Percentiles rank a stretch among this genome's conserved stretches.
These are phyloP conservation scores for Apteryx owenii DNA, from an alignment of 2,113 vertebrate genomes.

Conservation along the genomic window DNA sequence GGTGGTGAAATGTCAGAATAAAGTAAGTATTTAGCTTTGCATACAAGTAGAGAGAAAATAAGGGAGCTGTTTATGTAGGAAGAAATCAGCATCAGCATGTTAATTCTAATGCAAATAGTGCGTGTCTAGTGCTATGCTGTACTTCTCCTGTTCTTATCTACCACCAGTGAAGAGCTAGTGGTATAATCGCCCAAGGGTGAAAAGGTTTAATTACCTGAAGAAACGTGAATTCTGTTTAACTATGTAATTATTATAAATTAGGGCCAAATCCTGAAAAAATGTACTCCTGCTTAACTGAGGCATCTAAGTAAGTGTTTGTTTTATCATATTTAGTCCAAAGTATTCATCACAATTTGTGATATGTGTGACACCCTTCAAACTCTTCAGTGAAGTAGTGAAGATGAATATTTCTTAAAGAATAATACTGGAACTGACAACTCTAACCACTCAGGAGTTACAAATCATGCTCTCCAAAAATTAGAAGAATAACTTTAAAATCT, in stretches of 20 bases:
- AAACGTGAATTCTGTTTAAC: background rate
- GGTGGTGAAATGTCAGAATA: slow-evolving; percentile 26
- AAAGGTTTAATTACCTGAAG: background rate
- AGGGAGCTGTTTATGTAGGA: background rate
- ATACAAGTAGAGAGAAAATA: background rate
- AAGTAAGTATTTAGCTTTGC: slow-evolving; percentile 28
- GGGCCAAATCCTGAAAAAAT: background rate
- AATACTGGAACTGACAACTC: background rate
- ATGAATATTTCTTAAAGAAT: background rate
- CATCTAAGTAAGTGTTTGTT: background rate
- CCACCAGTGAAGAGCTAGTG: background rate
- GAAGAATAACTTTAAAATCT: background rate
- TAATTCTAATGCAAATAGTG: background rate
- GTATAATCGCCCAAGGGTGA: background rate
- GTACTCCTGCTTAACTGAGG: background rate
- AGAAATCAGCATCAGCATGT: background rate
- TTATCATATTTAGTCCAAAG: background rate
- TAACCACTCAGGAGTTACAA: background rate
- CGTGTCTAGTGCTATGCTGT: background rate
- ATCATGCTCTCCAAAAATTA: background rate
- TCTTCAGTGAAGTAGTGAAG: background rate
- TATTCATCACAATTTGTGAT: background rate
- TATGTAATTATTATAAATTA: background rate
- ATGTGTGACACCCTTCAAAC: background rate
- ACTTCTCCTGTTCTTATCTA: background rate